Base-by-base conservation (phyloP, 2,113 vertebrate genomes). In the Gymnocephalus cernua region DNA sequence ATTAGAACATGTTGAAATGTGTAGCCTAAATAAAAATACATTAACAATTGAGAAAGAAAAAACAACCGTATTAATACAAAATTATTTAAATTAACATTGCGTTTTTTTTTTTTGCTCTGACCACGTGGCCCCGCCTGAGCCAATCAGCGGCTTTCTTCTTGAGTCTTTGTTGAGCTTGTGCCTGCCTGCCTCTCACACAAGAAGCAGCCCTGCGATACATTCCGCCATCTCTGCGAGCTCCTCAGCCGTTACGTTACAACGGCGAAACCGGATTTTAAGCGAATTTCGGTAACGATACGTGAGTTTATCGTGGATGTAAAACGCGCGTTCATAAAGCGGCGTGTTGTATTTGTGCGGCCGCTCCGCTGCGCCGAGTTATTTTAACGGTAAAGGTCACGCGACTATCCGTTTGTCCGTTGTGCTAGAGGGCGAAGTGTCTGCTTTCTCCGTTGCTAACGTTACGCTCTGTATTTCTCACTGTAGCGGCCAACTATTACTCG, bases 131-230 rank as follows among this genome's bases (percentile, higher is more conserved):
- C 38, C 5, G 6, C 0, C 12, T 1, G 16, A 82, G 76, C 89
- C 89, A 90, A 89, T 91, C 81, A 80, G 85, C 85, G 0, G 16
- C 15, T 19, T 1, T 9, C 77, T 80, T 68, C 73, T 51, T 21
- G 27, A 10, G 87, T 75, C 94, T 95, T 94, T 94, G 94, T 94
- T 93, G 87, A 74, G 88, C 84, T 83, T 32, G 78, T 50, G 76
- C 59, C 84, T 57, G 73, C 78, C 66, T 58, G 77, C 77, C 83
- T 45, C 68, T 77, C 66, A 2, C 62, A 14, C 16, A 35, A 58
- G 18, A 14, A 51, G 32, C 16, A 45, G 38, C 38, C 38, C 9
- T 38, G 9, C 9, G 38, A 10, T 10, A 10, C 38, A 38, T 10
- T 38, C 78, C 75, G 69, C 86, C 83, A 75, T 84, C 86, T 75